phyloP scores from a whole-genome alignment of 2,888 invertebrate species.

The Aplocera efformata region DNA sequence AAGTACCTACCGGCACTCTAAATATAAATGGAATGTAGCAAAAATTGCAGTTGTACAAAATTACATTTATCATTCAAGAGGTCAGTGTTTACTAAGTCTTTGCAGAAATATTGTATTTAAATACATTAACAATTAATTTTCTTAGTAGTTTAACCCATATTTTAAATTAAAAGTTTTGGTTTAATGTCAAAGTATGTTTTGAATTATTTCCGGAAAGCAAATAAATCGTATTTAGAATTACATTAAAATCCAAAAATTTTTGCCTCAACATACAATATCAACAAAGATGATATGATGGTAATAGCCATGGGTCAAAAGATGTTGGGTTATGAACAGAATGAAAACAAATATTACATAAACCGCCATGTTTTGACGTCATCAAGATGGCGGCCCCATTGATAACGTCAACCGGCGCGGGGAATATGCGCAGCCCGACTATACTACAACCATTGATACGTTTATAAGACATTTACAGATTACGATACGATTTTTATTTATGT shows the following conservation, averaged over 20 bases:
- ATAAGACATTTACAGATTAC: slow-evolving; percentile 36
- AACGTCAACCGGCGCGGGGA: slow-evolving; percentile 42
- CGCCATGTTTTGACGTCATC: slow-evolving; percentile 70
- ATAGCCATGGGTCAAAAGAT: slow-evolving; percentile 30
- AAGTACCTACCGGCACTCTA: not conserved
- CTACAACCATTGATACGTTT: slow-evolving; percentile 69
- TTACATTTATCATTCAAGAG: no score
- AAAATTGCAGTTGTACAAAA: not conserved
- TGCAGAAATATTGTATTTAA: no score
- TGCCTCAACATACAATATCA: no score
- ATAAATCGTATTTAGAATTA: no score
- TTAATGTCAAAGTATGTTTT: no score
- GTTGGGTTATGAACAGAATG: slow-evolving; percentile 49
- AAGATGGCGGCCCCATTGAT: slow-evolving; percentile 73
- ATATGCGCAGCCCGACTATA: slow-evolving; percentile 51
- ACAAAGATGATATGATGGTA: no score
- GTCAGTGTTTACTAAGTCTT: not conserved
- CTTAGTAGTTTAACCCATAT: no score
- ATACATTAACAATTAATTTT: no score
- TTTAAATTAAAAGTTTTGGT: no score
- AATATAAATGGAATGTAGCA: no score
- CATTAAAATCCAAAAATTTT: no score
- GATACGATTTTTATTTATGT: slow-evolving; percentile 28
- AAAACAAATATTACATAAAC: slow-evolving; percentile 65
- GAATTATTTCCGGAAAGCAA: no score